Evolutionary conservation across 2,113 vertebrate species (phyloP).

Genomic region (Poeciliopsis occidentalis): DNA sequence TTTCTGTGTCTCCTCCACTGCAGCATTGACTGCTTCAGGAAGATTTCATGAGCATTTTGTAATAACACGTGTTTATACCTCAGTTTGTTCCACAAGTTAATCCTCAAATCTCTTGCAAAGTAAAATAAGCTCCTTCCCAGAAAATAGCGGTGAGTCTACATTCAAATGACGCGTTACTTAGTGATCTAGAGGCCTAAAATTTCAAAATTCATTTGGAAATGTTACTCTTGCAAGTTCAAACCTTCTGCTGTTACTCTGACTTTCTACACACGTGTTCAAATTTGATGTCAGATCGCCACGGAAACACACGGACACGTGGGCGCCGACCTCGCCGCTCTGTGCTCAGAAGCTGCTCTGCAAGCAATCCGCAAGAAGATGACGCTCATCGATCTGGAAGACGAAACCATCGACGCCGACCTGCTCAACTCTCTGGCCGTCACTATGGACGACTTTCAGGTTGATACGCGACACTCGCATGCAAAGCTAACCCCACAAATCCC

Average conservation of each 20-base stretch:
- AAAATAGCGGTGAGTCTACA: background rate
- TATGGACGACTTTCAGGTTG: constrained; percentile 95
- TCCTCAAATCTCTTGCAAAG: background rate
- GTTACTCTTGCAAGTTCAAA: background rate
- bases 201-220: no score
- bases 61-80: no score
- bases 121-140: background rate
- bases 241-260: background rate
- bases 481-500: no score
- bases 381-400: constrained; percentile 95
- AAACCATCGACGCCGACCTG: constrained; percentile 94
- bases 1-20: background rate
- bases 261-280: background rate
- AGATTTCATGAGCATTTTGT: no score
- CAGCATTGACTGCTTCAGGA: background rate
- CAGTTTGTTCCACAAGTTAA: background rate
- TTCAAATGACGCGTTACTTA: background rate
- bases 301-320: constrained; percentile 97
- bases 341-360: constrained; percentile 95
- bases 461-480: constrained; percentile 40
- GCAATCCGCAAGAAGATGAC: constrained; percentile 97
- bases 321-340: constrained; percentile 93
- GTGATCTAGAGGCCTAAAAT: no score
- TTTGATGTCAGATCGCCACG: constrained; percentile 38
- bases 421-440: constrained; percentile 96